Conservation (phyloP, 1,140 invertebrate genomes). For the roundworm (Caenorhabditis elegans) region WBcel235 BX284604.4:14064501-14065000, state of each 20-base stretch:
- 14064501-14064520: too few species aligned
- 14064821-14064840: slow-evolving; percentile 17
- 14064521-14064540: too few species aligned
- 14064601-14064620: background rate
- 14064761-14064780: too few species aligned
- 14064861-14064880: background rate
- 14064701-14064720: background rate
- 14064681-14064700: background rate
- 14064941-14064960: background rate
- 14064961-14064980: too few species aligned
- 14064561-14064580: too few species aligned
- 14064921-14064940: background rate
- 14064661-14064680: slow-evolving; percentile 44
- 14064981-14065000: too few species aligned
- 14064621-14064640: slow-evolving; percentile 18
- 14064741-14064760: background rate
- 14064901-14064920: slow-evolving; percentile 15
- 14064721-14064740: background rate
- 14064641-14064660: slow-evolving; percentile 45
- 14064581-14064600: background rate
- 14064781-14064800: too few species aligned
- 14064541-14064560: too few species aligned
- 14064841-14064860: background rate
- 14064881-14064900: slow-evolving; percentile 13
- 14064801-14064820: slow-evolving; percentile 21